Evolutionary conservation across 2,888 invertebrate genomes (phyloP).

Genomic region (Philopedon plagiatum): DNA sequence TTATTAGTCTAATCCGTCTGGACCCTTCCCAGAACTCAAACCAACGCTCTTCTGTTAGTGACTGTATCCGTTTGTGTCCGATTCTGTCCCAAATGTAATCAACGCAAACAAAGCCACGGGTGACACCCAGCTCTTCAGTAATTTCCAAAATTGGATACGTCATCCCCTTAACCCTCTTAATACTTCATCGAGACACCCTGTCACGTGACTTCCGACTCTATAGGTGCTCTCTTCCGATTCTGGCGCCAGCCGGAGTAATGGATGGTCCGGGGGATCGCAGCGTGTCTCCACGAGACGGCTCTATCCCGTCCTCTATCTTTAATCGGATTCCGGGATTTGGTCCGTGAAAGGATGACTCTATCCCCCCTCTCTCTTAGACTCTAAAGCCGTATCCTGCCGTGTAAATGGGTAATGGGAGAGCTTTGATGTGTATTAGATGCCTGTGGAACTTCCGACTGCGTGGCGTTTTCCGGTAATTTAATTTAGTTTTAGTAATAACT

Average conservation of each 20-base stretch:
- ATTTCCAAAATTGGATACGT: not conserved
- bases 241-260: constrained; percentile 30
- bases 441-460: no score
- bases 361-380: constrained; percentile 4
- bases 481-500: no score
- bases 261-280: constrained; percentile 31
- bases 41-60: no score
- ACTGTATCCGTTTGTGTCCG: no score
- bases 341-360: constrained; percentile 20
- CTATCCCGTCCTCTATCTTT: constrained; percentile 27
- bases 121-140: no score
- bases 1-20: no score
- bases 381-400: constrained; percentile 9
- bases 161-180: not conserved
- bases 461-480: no score
- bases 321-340: constrained; percentile 32
- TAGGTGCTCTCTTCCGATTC: constrained; percentile 31
- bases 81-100: no score
- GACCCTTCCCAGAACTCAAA: no score
- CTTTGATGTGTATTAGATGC: constrained; percentile 17
- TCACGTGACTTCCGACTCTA: constrained; percentile 24
- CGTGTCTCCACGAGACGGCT: constrained; percentile 21
- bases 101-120: no score
- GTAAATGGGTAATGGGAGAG: constrained; percentile 5
- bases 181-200: constrained; percentile 13